Evolutionary conservation across 2,888 invertebrate genomes (phyloP).

Genomic region (Pemphredon lugubris): DNA sequence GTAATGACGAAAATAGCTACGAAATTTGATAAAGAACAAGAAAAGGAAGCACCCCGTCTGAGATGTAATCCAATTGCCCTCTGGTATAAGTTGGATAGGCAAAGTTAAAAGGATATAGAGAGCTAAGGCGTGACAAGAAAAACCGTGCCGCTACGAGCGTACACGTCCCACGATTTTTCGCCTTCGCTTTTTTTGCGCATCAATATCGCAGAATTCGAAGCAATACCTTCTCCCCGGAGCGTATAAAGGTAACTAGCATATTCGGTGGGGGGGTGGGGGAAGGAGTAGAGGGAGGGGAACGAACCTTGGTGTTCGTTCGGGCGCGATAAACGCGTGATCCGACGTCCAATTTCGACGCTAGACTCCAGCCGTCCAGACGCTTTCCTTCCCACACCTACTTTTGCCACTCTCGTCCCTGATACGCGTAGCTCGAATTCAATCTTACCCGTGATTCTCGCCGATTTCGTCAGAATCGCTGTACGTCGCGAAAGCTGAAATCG

Average conservation of each 20-base stretch:
- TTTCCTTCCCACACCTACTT: constrained; percentile 11
- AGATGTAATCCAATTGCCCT: constrained; percentile 10
- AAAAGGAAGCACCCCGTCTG: constrained; percentile 1
- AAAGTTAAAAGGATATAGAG: constrained; percentile 15
- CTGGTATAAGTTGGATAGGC: not conserved
- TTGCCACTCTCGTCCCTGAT: constrained; percentile 11
- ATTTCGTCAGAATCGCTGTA: constrained; percentile 10
- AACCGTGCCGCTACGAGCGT: not conserved
- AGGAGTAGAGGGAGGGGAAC: too few relatives aligned
- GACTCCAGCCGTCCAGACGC: constrained; percentile 11
- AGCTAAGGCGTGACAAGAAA: not conserved
- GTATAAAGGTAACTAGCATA: constrained; percentile 1
- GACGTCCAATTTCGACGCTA: constrained; percentile 40
- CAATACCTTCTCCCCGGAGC: constrained; percentile 6
- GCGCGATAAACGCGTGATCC: constrained; percentile 42
- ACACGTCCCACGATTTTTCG: constrained; percentile 7
- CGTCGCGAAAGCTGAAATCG: not conserved
- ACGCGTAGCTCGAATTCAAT: constrained; percentile 18
- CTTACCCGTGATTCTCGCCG: not conserved
- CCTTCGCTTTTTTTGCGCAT: constrained; percentile 7
- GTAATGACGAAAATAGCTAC: too few relatives aligned
- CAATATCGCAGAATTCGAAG: constrained; percentile 8
- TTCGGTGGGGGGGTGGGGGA: too few relatives aligned
- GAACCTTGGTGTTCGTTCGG: constrained; percentile 25
- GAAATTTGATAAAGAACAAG: not conserved